Base-by-base conservation (phyloP, 1,140 invertebrate species). In the Drosophila pallidifrons region DNA sequence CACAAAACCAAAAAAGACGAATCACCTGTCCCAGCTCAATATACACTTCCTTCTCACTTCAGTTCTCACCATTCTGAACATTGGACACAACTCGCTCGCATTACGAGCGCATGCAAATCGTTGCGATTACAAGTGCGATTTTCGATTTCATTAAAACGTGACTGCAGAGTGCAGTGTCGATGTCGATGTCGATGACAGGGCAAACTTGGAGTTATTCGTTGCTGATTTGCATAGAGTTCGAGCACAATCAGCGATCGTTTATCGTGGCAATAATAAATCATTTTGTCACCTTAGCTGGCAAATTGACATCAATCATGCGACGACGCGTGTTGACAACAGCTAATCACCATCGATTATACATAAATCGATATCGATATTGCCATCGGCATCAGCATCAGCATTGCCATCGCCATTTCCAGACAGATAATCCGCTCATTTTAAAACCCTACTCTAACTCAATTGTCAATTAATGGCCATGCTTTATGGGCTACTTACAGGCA, bases 91-190 rank as follows among this genome's bases (percentile, higher is more conserved):
- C 15, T 63, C 35, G 59, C 38, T 81, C 46, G 47, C 41, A 72
- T 85, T 81, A 81, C 81, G 79, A 72, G 61, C 67, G 16, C 75
- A 85, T 85, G 82, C 82, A 85, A 87, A 87, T 82, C 43, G 57
- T 28, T 69, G 35, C 81, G 74, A 83, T 85, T 85, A 80, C 77
- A 83, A 65, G 49, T 82, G 69, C 69, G 63, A 88, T 74, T 77
- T 81, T 85, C 77, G 80, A 70, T 87, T 87, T 88, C 80, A 81
- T 88, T 87, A 80, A 25, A 85, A 85, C 81, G 81, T 85, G 81
- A 85, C 81, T 85, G 41, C 65, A 67, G 30, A 43, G 51, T 49
- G 61, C 51, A 46, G 28, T 59, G 61, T 51, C 38, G 41, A 65
- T 41, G 38, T 49, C 58, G 66, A 57, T 59, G 66, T 51, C 38